These are phyloP conservation scores for Ruditapes philippinarum DNA, from an alignment of 1,140 invertebrate genomes.

Conservation along the genomic window DNA sequence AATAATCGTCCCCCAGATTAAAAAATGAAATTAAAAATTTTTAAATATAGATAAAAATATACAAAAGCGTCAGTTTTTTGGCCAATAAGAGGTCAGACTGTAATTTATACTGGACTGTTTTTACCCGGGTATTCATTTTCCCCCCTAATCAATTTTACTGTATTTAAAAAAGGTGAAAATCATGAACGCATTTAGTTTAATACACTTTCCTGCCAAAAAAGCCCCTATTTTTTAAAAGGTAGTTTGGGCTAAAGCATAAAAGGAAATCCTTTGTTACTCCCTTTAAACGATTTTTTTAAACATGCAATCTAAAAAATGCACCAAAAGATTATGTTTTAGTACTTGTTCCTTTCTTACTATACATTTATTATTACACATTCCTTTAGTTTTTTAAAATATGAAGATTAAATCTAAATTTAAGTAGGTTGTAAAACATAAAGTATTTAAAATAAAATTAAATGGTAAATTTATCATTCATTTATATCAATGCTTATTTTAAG, in stretches of 20 bases:
- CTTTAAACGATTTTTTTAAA: background rate
- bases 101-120: background rate
- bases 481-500: no score
- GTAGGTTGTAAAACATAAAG: no score
- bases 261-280: background rate
- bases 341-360: no score
- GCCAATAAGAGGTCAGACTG: background rate
- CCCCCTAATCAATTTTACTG: slow-evolving; percentile 1
- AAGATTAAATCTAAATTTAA: no score
- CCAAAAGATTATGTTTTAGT: no score
- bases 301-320: no score
- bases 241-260: no score
- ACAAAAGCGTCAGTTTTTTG: background rate
- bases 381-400: no score
- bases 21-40: background rate
- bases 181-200: slow-evolving; percentile 6
- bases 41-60: slow-evolving; percentile 13
- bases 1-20: slow-evolving; percentile 7
- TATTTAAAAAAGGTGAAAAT: slow-evolving; percentile 30
- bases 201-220: slow-evolving; percentile 9
- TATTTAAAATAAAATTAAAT: no score
- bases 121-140: background rate
- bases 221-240: background rate
- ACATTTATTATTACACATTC: no score
- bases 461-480: no score